Evolutionary conservation across 2,113 vertebrate species (phyloP), one percentile per base, ranked within the genome.

Genomic region (Hippocampus guttulatus): DNA sequence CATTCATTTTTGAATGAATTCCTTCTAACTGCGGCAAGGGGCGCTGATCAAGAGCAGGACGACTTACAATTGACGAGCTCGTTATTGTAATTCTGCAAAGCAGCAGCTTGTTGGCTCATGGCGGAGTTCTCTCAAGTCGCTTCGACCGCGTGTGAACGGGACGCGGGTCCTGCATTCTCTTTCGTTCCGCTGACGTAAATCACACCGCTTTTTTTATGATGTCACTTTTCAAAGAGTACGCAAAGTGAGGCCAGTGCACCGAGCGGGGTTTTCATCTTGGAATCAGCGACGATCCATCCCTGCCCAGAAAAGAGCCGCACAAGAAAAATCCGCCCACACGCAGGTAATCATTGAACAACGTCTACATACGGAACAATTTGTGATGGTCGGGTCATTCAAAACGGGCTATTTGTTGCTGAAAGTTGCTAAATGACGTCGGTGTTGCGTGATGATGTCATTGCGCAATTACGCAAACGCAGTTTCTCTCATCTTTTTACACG

Each of bases 11-110:
- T 3, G 14, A 45, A 14, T 12, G 10, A 45, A 12, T 14, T 45
- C 10, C 43, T 45, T 45, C 43, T 8, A 3, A 3, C 10, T 12
- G 43, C 12, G 14, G 43, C 14, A 45, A 51, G 49, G 5, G 49
- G 18, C 10, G 12, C 3, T 15, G 23, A 3, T 14, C 2, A 23
- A 61, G 11, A 20, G 6, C 14, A 7, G 3, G 15, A 12, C 21
- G 1, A 79, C 94, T 94, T 85, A 96, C 95, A 96, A 69, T 95
- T 94, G 20, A 92, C 94, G 55, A 97, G 91, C 75, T 95, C 94
- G 80, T 94, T 94, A 92, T 95, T 94, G 91, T 95, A 95, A 9
- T 90, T 94, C 84, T 94, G 94, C 61, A 97, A 89, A 25, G 94
- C 93, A 0, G 93, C 92, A 67, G 92, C 95, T 84, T 94, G 91